These are phyloP conservation scores for Bryconaethiops microstoma DNA, from an alignment of 2,797 vertebrate species.

Conservation along the genomic window DNA sequence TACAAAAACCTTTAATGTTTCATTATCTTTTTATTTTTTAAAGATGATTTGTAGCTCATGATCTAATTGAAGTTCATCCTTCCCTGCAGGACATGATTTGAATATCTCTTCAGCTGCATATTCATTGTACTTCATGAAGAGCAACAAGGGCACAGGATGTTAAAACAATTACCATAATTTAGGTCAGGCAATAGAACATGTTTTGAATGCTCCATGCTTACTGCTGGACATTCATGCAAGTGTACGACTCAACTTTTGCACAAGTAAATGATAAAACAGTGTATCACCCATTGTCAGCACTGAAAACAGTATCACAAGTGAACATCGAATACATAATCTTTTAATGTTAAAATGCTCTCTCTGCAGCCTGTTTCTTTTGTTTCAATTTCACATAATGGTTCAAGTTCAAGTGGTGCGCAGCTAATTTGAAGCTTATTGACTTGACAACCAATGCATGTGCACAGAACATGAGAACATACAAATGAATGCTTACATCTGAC, in stretches of 20 bases:
- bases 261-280: neutral
- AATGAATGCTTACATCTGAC: too few species aligned
- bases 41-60: neutral
- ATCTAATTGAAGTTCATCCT: neutral
- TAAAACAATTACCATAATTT: neutral
- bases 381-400: too few species aligned
- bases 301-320: neutral
- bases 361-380: neutral
- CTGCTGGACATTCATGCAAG: neutral
- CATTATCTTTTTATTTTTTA: neutral
- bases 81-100: conserved; percentile 2
- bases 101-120: neutral
- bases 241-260: neutral
- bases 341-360: neutral
- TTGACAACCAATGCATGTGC: too few species aligned
- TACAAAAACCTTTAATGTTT: too few species aligned
- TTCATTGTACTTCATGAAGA: neutral
- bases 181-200: conserved; percentile 1
- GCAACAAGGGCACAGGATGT: neutral
- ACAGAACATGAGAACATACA: too few species aligned
- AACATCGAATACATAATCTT: neutral
- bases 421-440: too few species aligned
- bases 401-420: too few species aligned
- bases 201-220: neutral
- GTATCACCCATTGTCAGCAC: neutral